phyloP scores from a whole-genome alignment of 2,113 vertebrate genomes.

The Tylochromis polylepis region DNA sequence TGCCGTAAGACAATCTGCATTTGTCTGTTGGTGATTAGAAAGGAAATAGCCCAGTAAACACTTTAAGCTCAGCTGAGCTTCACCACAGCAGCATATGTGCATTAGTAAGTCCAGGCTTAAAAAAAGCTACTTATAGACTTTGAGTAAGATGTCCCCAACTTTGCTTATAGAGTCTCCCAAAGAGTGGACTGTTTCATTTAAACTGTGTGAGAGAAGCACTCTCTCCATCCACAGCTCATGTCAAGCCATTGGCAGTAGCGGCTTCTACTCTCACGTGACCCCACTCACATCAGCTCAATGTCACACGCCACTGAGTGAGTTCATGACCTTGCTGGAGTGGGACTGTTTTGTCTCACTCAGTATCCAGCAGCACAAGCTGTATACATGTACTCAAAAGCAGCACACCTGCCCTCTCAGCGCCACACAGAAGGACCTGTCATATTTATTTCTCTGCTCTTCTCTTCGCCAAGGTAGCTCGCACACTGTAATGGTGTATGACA shows the following conservation, averaged over 20 bases:
- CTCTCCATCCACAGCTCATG: conserved; percentile 4
- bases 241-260: not conserved
- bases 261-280: conserved; percentile 13
- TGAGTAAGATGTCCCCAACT: not conserved
- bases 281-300: conserved; percentile 18
- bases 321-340: conserved; percentile 14
- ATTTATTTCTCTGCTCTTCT: not conserved
- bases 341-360: not conserved
- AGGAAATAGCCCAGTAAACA: not conserved
- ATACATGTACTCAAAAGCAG: not conserved
- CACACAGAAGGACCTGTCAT: not conserved
- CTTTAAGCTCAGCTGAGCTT: not conserved
- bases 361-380: not conserved
- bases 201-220: not conserved
- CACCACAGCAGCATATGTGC: not conserved
- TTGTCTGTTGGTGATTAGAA: not conserved
- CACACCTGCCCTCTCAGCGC: not conserved
- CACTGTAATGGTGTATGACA: not conserved
- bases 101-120: not conserved
- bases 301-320: conserved; percentile 5
- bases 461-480: not conserved
- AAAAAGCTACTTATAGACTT: not conserved
- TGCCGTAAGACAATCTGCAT: not conserved
- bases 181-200: not conserved
- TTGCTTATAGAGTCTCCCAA: not conserved